Evolutionary conservation across 2,888 invertebrate genomes (phyloP).

Genomic region (Leucoma salicis): DNA sequence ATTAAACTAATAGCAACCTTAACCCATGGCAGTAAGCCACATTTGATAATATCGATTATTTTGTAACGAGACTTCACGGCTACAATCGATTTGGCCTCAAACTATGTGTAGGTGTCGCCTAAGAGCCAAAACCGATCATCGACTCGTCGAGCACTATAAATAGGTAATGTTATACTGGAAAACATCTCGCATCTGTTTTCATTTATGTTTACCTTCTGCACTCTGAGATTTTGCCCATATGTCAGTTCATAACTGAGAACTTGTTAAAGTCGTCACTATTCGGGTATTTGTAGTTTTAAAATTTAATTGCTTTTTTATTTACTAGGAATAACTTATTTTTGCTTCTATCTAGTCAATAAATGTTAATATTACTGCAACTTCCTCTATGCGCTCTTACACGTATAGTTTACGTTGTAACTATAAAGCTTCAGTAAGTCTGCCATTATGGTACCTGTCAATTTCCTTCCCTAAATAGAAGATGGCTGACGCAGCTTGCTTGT

Average conservation of each 20-base stretch:
- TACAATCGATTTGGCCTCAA: conserved; percentile 54
- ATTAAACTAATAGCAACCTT: conserved; percentile 40
- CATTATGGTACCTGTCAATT: too few species aligned
- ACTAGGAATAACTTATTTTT: too few species aligned
- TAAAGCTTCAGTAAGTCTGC: too few species aligned
- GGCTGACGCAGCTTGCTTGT: too few species aligned
- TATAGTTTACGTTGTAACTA: too few species aligned
- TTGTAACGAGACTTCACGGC: conserved; percentile 42
- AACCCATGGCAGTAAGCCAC: conserved; percentile 31
- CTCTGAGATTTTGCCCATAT: conserved; percentile 27
- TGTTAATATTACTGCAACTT: too few species aligned
- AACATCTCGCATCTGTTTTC: conserved; percentile 18
- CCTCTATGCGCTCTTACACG: too few species aligned
- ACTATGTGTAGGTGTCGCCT: conserved; percentile 47
- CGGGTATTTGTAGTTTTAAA: background rate
- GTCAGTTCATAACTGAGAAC: too few species aligned
- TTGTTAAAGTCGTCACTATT: background rate
- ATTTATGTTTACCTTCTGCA: conserved; percentile 28
- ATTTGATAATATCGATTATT: conserved; percentile 23
- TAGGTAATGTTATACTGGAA: conserved; percentile 26
- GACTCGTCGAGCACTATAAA: conserved; percentile 41
- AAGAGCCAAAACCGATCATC: conserved; percentile 57
- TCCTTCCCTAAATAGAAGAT: too few species aligned
- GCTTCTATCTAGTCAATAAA: too few species aligned
- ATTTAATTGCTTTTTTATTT: too few species aligned